Evolutionary conservation across 2,113 vertebrate genomes (phyloP).

Genomic region (Xenopus laevis): DNA sequence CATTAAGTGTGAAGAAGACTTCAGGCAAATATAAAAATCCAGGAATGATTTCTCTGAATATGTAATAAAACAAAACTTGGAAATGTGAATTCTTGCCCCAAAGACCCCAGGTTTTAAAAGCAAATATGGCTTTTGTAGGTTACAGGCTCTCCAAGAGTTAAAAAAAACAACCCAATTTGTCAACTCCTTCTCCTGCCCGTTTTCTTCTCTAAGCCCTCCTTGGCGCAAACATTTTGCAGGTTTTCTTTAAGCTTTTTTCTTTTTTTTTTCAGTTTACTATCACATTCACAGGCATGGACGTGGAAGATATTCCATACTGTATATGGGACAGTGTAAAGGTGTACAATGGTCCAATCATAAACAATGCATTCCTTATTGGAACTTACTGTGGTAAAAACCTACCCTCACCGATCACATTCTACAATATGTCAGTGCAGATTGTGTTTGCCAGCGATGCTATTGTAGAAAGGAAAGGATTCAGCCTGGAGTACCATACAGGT

Average conservation of each 20-base stretch:
- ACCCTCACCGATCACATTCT: neutral
- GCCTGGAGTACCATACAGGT: conserved; percentile 13
- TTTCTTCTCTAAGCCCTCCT: too few species aligned
- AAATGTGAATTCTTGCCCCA: too few species aligned
- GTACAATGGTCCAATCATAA: neutral
- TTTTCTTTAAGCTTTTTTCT: neutral
- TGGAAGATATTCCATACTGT: neutral
- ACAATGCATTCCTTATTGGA: neutral
- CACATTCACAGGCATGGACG: conserved; percentile 17
- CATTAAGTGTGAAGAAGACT: too few species aligned
- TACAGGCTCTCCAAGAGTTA: too few species aligned
- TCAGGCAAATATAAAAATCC: too few species aligned
- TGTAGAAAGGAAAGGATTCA: neutral
- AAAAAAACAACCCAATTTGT: too few species aligned
- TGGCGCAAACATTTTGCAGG: too few species aligned
- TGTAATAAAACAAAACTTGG: too few species aligned
- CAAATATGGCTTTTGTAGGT: too few species aligned
- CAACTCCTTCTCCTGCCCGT: too few species aligned
- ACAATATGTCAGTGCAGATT: neutral
- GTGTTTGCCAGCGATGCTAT: neutral
- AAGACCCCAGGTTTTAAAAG: too few species aligned
- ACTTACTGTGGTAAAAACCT: conserved; percentile 6
- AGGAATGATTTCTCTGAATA: too few species aligned
- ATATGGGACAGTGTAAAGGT: conserved; percentile 1
- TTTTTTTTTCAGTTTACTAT: conserved; percentile 3